Evolutionary conservation across 2,797 vertebrate genomes (phyloP).

Genomic region (Adrianichthys oophorus): DNA sequence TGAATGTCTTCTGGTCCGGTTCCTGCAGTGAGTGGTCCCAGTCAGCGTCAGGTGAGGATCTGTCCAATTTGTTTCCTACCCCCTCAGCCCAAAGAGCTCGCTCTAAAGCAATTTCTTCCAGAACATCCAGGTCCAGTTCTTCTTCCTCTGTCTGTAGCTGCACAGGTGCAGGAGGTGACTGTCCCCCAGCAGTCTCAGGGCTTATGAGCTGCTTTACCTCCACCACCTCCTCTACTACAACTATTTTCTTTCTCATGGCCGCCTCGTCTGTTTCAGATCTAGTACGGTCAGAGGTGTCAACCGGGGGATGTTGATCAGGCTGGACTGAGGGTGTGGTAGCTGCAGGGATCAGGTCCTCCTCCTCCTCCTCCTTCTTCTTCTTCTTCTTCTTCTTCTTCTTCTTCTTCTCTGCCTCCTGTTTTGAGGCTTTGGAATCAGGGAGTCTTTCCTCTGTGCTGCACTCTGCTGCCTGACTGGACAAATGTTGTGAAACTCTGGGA

Average conservation of each 20-base stretch:
- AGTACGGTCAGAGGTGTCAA: conserved; percentile 43
- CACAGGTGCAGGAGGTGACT: conserved; percentile 51
- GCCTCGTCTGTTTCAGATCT: conserved; percentile 61
- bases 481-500: conserved; percentile 80
- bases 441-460: conserved; percentile 67
- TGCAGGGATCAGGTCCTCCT: conserved; percentile 65
- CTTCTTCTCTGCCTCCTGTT: conserved; percentile 62
- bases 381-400: conserved; percentile 53
- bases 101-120: conserved; percentile 74
- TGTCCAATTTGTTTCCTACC: conserved; percentile 3
- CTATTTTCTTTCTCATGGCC: conserved; percentile 82
- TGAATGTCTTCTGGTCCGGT: conserved; percentile 77
- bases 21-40: conserved; percentile 80
- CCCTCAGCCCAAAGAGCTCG: conserved; percentile 52
- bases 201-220: conserved; percentile 76
- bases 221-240: conserved; percentile 82
- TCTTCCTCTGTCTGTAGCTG: conserved; percentile 50
- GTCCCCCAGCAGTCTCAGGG: conserved; percentile 51
- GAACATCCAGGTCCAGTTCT: conserved; percentile 78
- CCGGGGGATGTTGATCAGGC: conserved; percentile 49
- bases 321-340: conserved; percentile 53
- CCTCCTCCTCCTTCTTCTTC: conserved; percentile 55
- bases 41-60: conserved; percentile 55
- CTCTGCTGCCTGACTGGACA: conserved; percentile 68
- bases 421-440: conserved; percentile 56